Evolutionary conservation across 2,113 vertebrate species (phyloP).

Genomic region (Aspidoscelis tigris): DNA sequence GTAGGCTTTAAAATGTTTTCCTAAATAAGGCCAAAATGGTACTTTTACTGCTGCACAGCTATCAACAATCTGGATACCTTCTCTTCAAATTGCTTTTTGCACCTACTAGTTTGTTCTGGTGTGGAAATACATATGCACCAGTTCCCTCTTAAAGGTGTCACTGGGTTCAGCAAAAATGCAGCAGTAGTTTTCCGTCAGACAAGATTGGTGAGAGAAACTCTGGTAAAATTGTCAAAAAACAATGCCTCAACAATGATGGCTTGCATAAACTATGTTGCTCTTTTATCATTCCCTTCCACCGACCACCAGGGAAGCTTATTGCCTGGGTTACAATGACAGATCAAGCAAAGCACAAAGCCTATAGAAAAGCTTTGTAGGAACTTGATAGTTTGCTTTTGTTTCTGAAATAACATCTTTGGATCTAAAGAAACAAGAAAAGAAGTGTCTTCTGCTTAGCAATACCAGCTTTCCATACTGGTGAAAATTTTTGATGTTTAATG

Average conservation of each 20-base stretch:
- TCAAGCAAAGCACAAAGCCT: not conserved
- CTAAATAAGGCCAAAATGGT: not conserved
- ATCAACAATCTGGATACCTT: not conserved
- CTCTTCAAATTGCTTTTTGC: not conserved
- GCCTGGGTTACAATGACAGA: constrained; percentile 29
- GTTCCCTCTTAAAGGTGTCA: too few relatives aligned
- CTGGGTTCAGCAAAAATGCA: too few relatives aligned
- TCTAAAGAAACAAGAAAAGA: not conserved
- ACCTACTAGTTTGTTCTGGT: not conserved
- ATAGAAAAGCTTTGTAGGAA: not conserved
- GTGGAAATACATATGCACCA: not conserved
- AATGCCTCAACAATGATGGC: not conserved
- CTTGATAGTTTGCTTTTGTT: not conserved
- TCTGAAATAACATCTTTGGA: not conserved
- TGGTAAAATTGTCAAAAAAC: not conserved
- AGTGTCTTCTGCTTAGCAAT: not conserved
- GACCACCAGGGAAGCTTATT: not conserved
- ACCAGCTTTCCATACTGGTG: not conserved
- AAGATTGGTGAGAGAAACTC: not conserved
- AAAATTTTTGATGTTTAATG: not conserved
- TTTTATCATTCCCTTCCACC: not conserved
- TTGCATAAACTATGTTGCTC: constrained; percentile 24
- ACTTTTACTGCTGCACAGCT: not conserved
- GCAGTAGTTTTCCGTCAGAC: too few relatives aligned
- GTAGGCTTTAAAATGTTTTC: constrained; percentile 1